phyloP scores from a whole-genome alignment of 2,888 invertebrate genomes.

The Oligia fasciuncula region DNA sequence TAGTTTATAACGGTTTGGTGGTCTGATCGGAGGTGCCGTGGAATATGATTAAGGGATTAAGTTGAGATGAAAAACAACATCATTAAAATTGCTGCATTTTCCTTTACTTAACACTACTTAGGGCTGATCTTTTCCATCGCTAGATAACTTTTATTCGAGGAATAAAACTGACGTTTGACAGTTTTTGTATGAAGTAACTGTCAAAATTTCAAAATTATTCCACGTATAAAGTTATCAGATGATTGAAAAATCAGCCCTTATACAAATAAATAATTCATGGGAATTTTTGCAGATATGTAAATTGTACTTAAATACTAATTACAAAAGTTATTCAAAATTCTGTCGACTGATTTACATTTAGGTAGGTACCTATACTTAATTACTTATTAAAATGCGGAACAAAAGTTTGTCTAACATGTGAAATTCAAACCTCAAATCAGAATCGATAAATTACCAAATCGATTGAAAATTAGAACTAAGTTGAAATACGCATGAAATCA shows the following conservation, averaged over 20 bases:
- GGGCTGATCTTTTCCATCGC: too few relatives aligned
- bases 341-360: not conserved
- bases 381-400: not conserved
- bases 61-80: not conserved
- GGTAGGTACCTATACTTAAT: not conserved
- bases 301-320: not conserved
- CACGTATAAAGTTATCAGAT: too few relatives aligned
- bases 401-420: not conserved
- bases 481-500: not conserved
- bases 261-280: not conserved
- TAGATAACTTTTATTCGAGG: too few relatives aligned
- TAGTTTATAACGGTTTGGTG: not conserved
- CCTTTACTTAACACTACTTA: too few relatives aligned
- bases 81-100: not conserved
- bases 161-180: too few relatives aligned
- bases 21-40: not conserved
- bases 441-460: too few relatives aligned
- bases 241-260: too few relatives aligned
- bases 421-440: not conserved
- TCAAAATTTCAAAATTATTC: too few relatives aligned
- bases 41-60: constrained; percentile 6
- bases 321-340: not conserved
- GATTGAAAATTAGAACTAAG: not conserved
- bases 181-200: too few relatives aligned
- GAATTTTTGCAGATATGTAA: not conserved